Conservation (phyloP, 2,797 vertebrate genomes). For the Sebastes nivosus region DNA sequence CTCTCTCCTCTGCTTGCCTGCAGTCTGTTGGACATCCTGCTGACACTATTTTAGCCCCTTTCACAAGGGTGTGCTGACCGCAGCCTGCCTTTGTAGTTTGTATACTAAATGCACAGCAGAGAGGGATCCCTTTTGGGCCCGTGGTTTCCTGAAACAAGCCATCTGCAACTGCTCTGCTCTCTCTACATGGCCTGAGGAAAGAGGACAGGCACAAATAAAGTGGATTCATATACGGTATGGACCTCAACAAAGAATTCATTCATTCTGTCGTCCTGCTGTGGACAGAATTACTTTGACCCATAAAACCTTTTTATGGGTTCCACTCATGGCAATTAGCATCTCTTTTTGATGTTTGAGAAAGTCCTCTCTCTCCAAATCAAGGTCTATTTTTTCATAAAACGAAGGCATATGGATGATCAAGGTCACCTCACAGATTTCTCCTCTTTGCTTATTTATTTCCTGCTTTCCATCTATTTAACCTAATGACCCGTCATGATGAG, state of each 20-base stretch:
- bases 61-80: constrained; percentile 81
- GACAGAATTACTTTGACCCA: constrained; percentile 44
- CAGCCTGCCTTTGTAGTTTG: constrained; percentile 84
- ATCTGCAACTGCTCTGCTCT: constrained; percentile 78
- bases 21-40: constrained; percentile 77
- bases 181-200: constrained; percentile 66
- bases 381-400: not conserved
- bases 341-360: constrained; percentile 43
- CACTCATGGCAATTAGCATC: constrained; percentile 47
- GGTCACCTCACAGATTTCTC: constrained; percentile 5
- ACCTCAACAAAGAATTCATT: constrained; percentile 65
- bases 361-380: constrained; percentile 13
- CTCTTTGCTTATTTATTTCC: constrained; percentile 6
- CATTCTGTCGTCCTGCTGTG: constrained; percentile 55
- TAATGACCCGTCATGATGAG: constrained; percentile 37
- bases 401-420: not conserved
- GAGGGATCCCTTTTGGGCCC: constrained; percentile 76
- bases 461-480: constrained; percentile 30
- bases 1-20: constrained; percentile 50
- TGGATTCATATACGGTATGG: constrained; percentile 59
- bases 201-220: constrained; percentile 66
- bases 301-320: constrained; percentile 53
- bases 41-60: constrained; percentile 81
- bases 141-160: constrained; percentile 80
- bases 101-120: constrained; percentile 77